A percentile compares a stretch with the other conserved stretches of the same genome.
phyloP scores from a whole-genome alignment of 2,888 invertebrate species.

The Limnephilus lunatus region DNA sequence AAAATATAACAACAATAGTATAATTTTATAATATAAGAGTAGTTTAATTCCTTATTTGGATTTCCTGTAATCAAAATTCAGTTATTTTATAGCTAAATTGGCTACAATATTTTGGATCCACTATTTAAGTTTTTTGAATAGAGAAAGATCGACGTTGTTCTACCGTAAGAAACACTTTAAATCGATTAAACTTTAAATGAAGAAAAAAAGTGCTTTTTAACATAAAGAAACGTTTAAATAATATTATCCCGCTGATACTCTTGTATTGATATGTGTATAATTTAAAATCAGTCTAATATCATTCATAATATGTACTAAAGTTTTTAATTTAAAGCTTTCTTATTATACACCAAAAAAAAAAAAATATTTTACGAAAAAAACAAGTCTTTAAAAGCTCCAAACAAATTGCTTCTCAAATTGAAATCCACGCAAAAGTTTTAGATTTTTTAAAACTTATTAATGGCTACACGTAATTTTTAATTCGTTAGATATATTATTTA shows the following conservation, averaged over 20 bases:
- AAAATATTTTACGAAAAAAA: background rate
- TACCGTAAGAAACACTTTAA: background rate
- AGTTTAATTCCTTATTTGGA: background rate
- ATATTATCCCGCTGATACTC: slow-evolving; percentile 21
- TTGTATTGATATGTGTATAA: slow-evolving; percentile 40
- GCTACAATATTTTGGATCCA: background rate
- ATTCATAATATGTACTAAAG: background rate
- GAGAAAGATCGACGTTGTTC: background rate
- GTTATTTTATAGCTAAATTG: background rate
- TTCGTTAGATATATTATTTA: background rate
- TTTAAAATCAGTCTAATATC: slow-evolving; percentile 39
- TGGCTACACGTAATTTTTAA: background rate
- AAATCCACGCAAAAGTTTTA: background rate
- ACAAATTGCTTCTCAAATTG: background rate
- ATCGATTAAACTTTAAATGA: background rate
- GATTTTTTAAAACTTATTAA: background rate
- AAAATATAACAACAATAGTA: background rate
- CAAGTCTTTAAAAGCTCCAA: background rate
- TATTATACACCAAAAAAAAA: background rate
- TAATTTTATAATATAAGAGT: background rate
- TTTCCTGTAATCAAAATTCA: background rate
- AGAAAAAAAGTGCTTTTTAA: background rate
- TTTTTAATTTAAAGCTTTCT: slow-evolving; percentile 31
- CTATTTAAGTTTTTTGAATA: background rate
- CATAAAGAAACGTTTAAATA: background rate